Conservation (phyloP, 2,113 vertebrate species). For the Pyrgilauda ruficollis region DNA sequence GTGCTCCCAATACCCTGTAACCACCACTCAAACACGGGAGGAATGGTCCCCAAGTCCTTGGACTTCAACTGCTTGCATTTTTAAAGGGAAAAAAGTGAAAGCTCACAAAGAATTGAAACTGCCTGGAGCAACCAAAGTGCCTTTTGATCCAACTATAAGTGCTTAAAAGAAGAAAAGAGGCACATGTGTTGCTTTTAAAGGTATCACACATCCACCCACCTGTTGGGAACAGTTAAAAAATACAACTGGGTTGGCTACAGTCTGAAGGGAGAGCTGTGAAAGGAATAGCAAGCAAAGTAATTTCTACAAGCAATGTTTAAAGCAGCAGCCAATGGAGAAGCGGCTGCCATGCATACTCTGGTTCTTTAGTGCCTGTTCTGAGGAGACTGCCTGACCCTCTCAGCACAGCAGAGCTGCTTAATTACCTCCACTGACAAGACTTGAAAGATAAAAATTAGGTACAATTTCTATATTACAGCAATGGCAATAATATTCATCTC, state of each 20-base stretch:
- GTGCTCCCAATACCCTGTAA: neutral
- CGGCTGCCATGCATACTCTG: neutral
- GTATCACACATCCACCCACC: neutral
- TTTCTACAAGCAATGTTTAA: neutral
- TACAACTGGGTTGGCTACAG: neutral
- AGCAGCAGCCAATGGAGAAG: neutral
- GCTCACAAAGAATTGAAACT: conserved; percentile 32
- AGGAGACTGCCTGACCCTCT: conserved; percentile 23
- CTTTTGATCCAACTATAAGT: neutral
- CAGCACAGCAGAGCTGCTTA: conserved; percentile 35
- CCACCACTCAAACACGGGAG: too few relatives aligned
- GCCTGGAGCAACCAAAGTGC: conserved; percentile 11
- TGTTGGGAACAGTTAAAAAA: conserved; percentile 47
- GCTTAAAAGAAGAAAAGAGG: conserved; percentile 26
- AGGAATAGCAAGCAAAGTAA: neutral
- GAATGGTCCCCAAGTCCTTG: neutral
- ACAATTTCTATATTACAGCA: conserved; percentile 19
- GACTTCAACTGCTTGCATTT: neutral
- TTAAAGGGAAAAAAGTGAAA: neutral
- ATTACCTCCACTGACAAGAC: conserved; percentile 18
- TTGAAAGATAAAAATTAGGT: conserved; percentile 36
- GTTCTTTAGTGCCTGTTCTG: neutral
- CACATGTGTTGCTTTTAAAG: neutral
- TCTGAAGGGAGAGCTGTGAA: neutral
- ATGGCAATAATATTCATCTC: neutral